Evolutionary conservation across 2,113 vertebrate species (phyloP), one percentile per base, ranked within the genome.

Genomic region (Cettia cetti): DNA sequence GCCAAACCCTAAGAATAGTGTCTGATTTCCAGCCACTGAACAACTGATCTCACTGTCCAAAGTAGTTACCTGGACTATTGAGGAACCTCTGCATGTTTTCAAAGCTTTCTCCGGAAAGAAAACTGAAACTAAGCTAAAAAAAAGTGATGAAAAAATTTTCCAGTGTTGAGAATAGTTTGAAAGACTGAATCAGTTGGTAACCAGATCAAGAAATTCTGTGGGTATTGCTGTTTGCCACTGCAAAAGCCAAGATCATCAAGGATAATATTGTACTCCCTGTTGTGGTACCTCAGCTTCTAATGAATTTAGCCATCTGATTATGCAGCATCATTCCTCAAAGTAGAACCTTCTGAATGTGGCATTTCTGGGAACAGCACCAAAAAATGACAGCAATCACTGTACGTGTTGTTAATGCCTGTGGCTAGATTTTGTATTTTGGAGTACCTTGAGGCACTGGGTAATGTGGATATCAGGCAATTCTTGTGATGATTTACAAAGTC

Each of bases 301-400:
- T 11, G 22, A 88, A 94, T 92, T 82, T 77, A 82, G 82, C 63
- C 71, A 92, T 77, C 93, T 90, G 82, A 95, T 90, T 60, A 85
- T 88, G 79, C 71, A 94, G 81, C 82, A 93, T 77, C 35, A 71
- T 80, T 94, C 68, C 82, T 95, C 92, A 92, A 93, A 95, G 76
- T 47, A 75, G 64, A 93, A 28, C 24, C 56, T 83, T 86, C 66
- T 80, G 85, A 95, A 91, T 49, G 71, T 95, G 77, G 71, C 90
- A 86, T 90, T 95, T 96, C 95, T 95, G 94, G 93, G 95, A 95
- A 96, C 3, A 63, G 93, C 52, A 96, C 92, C 93, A 94, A 95
- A 86, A 70, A 83, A 82, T 68, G 94, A 94, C 82, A 96, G 94
- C 64, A 83, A 56, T 92, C 82, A 66, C 52, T 86, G 82, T 60